Evolutionary conservation across 2,888 invertebrate genomes (phyloP).

Genomic region (Drosophila anomalipes): DNA sequence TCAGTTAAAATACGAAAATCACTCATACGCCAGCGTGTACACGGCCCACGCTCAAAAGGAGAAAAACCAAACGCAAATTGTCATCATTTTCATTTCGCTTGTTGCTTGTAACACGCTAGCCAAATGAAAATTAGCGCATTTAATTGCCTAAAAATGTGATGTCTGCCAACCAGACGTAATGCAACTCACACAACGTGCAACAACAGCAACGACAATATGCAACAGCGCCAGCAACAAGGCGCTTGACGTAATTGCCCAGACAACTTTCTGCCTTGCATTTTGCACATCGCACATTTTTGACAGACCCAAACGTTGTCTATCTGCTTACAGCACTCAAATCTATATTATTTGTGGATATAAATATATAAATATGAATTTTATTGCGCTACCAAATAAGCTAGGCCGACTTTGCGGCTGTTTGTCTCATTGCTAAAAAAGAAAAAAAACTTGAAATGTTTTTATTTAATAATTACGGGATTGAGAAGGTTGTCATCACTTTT

Average conservation of each 20-base stretch:
- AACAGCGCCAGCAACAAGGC: conserved; percentile 57
- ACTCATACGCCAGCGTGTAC: conserved; percentile 65
- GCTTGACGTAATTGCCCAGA: conserved; percentile 77
- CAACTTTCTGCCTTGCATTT: conserved; percentile 52
- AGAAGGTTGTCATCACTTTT: background rate
- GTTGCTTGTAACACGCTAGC: conserved; percentile 2
- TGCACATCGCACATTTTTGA: conserved; percentile 45
- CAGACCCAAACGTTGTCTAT: conserved; percentile 31
- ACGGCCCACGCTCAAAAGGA: conserved; percentile 70
- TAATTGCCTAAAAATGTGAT: conserved; percentile 81
- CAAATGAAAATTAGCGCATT: conserved; percentile 82
- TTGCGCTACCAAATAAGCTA: conserved; percentile 1
- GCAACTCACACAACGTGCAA: conserved; percentile 27
- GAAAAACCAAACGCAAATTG: conserved; percentile 59
- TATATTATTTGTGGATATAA: conserved; percentile 12
- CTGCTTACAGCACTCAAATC: conserved; percentile 23
- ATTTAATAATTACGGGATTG: background rate
- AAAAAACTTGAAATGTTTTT: too few relatives aligned
- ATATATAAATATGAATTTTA: conserved; percentile 2
- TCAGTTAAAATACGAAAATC: conserved; percentile 53
- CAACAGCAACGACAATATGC: conserved; percentile 10
- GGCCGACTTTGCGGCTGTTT: background rate
- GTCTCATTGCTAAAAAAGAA: background rate
- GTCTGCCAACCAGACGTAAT: conserved; percentile 65
- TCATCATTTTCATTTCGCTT: conserved; percentile 52